Base-by-base conservation (phyloP, 1,140 invertebrate species). In the Drosophila fuyamai region DNA sequence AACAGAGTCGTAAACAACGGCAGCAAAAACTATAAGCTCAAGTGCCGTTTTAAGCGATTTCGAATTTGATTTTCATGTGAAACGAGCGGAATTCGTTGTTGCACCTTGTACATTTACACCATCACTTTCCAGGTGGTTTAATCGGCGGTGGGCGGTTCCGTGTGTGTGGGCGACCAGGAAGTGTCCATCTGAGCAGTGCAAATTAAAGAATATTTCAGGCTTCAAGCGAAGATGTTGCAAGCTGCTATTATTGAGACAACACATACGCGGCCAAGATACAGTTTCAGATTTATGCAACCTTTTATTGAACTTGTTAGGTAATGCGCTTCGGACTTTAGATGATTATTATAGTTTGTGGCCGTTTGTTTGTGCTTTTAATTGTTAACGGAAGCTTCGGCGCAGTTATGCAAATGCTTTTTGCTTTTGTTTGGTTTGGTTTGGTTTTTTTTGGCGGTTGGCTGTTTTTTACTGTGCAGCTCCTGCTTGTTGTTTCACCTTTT, bases 301-400 rank as follows among this genome's bases (percentile, higher is more conserved):
- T 77, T 80, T 59, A 81, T 81, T 81, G 79, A 81, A 76, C 73
- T 81, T 65, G 72, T 72, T 71, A 44, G 50, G 14, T 53, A 53
- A 53, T 36, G 14, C 72, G 58, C 55, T 18, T 58, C 56, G 29
- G 38, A 41, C 36, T 38, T 74, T 12, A 23, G 32, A 75, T 57
- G 51, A 46, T 75, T 65, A 65, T 75, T 54, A 50, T 54, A 32
- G 47, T 72, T 62, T 29, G 58, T 50, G 16, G 38, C 48, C 14
- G 23, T 78, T 66, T 70, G 70, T 77, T 72, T 76, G 73, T 58
- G 59, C 54, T 79, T 82, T 82, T 82, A 82, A 82, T 82, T 82
- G 75, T 82, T 82, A 82, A 83, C 80, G 80, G 80, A 82, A 82
- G 76, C 59, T 35, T 46, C 36, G 18, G 44, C 43, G 65, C 36